A percentile compares a stretch with the other conserved stretches of the same genome.
Conservation (phyloP, 2,888 invertebrate species). For the Dicycla oo region DNA sequence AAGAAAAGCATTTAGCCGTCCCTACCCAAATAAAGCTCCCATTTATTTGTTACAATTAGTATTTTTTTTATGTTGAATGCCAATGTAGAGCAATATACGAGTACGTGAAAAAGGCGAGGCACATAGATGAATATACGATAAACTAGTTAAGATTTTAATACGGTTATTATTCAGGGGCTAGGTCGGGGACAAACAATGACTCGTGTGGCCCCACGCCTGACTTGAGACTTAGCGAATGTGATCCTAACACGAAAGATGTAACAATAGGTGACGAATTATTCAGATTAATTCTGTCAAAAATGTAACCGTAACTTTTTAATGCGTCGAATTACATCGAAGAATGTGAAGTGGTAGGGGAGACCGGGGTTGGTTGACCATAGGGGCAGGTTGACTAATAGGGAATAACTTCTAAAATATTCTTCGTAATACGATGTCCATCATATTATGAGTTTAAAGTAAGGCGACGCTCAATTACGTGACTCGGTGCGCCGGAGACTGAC, state of each 20-base stretch:
- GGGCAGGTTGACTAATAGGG: no score
- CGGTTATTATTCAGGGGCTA: conserved; percentile 72
- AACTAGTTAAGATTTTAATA: conserved; percentile 74
- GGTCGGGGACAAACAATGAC: conserved; percentile 69
- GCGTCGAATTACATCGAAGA: background rate
- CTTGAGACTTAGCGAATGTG: conserved; percentile 48
- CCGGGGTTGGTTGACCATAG: no score
- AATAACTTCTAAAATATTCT: no score
- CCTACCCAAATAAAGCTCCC: background rate
- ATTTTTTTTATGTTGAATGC: conserved; percentile 38
- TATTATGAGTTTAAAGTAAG: no score
- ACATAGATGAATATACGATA: conserved; percentile 71
- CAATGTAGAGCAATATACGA: conserved; percentile 29
- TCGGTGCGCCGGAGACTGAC: no score
- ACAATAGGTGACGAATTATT: conserved; percentile 46
- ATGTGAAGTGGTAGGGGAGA: background rate
- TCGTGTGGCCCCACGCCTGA: conserved; percentile 58
- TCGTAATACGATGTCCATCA: no score
- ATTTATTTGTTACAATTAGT: conserved; percentile 1
- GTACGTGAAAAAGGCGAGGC: conserved; percentile 53
- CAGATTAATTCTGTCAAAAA: conserved; percentile 10
- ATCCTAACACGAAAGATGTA: conserved; percentile 40
- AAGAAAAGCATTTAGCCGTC: conserved; percentile 8
- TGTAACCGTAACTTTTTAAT: conserved; percentile 9
- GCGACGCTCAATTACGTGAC: no score